Evolutionary conservation across 2,888 invertebrate genomes (phyloP).

Genomic region (Drosophila cognata): DNA sequence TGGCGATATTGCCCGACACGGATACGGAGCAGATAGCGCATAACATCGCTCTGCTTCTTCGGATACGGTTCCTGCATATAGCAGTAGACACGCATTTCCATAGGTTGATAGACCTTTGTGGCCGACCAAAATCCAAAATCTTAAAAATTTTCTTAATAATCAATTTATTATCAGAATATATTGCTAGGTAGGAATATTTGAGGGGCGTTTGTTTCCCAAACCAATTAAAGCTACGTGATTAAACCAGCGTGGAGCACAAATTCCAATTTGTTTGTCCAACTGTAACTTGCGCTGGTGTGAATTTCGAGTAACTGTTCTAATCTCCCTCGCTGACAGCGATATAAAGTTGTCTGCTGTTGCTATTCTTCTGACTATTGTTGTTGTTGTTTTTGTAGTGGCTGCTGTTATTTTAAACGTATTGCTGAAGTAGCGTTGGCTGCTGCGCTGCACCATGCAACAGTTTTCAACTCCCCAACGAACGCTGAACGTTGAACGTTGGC

Average conservation of each 20-base stretch:
- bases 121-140: no score
- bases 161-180: neutral
- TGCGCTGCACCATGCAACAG: conserved; percentile 40
- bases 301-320: conserved; percentile 16
- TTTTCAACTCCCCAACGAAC: conserved; percentile 41
- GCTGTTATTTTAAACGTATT: conserved; percentile 78
- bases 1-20: conserved; percentile 99
- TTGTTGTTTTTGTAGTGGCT: conserved; percentile 45
- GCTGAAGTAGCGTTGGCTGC: conserved; percentile 36
- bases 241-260: neutral
- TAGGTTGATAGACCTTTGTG: conserved; percentile 86
- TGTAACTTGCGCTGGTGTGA: neutral
- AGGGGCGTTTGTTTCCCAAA: neutral
- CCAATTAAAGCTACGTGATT: neutral
- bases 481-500: conserved; percentile 18
- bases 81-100: conserved; percentile 98
- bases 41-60: conserved; percentile 99
- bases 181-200: no score
- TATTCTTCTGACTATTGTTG: conserved; percentile 30
- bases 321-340: conserved; percentile 33
- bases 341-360: conserved; percentile 40
- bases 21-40: conserved; percentile 97
- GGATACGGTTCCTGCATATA: conserved; percentile 99
- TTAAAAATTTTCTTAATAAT: neutral
- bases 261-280: conserved; percentile 11